These are phyloP conservation scores for Euglossa dilemma DNA, from an alignment of 1,140 invertebrate genomes.

Conservation along the genomic window DNA sequence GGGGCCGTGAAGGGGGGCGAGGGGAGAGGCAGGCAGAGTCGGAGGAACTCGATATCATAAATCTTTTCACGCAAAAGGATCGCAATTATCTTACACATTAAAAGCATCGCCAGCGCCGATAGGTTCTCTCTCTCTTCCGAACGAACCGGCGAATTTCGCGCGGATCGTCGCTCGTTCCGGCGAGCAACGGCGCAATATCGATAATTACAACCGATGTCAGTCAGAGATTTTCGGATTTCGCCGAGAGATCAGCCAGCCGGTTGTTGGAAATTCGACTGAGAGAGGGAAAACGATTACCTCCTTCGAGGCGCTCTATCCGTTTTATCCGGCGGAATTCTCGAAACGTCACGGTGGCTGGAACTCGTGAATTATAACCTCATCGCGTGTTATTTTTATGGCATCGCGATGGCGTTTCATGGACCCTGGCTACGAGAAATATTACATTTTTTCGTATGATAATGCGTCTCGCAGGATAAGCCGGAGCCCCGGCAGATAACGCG, in stretches of 20 bases:
- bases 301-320: not conserved
- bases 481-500: not conserved
- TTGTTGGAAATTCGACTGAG: not conserved
- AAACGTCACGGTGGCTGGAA: constrained; percentile 17
- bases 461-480: not conserved
- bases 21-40: not conserved
- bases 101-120: constrained; percentile 75
- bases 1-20: not conserved
- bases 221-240: too few species aligned
- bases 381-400: not conserved
- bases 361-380: constrained; percentile 11
- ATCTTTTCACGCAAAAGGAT: constrained; percentile 76
- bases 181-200: not conserved
- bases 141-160: constrained; percentile 9
- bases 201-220: not conserved
- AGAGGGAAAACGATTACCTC: accelerated
- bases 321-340: not conserved
- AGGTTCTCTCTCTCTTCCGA: constrained; percentile 36
- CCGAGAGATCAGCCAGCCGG: too few species aligned
- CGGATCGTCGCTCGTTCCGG: constrained; percentile 6
- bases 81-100: constrained; percentile 81
- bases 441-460: constrained; percentile 24
- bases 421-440: constrained; percentile 15
- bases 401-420: constrained; percentile 24
- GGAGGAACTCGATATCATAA: constrained; percentile 73